These are phyloP conservation scores for Scaeva pyrastri DNA, from an alignment of 2,888 invertebrate species.

Conservation along the genomic window DNA sequence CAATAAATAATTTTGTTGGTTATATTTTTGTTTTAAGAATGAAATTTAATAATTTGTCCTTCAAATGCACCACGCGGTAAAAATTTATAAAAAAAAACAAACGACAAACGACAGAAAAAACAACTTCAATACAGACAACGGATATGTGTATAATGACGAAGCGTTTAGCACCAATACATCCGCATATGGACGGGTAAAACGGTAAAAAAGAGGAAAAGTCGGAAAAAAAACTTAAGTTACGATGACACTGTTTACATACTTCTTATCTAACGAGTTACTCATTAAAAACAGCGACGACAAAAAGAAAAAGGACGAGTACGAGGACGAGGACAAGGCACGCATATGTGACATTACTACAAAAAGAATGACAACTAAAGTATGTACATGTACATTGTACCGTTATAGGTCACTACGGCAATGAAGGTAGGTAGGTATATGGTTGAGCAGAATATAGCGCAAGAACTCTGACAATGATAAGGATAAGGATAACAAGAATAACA, in stretches of 20 bases:
- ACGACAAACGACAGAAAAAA: background rate
- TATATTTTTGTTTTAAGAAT: background rate
- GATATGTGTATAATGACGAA: conserved; percentile 28
- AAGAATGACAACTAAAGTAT: conserved; percentile 59
- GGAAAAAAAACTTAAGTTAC: conserved; percentile 19
- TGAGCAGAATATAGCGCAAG: conserved; percentile 50
- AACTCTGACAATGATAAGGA: conserved; percentile 55
- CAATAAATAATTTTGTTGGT: background rate
- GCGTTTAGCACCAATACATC: conserved; percentile 32
- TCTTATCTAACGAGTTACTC: conserved; percentile 68
- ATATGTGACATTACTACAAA: conserved; percentile 43
- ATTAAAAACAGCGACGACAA: conserved; percentile 53
- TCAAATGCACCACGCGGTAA: conserved; percentile 30
- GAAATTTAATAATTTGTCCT: conserved; percentile 22
- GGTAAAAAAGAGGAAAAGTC: background rate
- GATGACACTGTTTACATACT: conserved; percentile 70
- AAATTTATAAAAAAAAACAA: background rate
- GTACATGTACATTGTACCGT: conserved; percentile 26
- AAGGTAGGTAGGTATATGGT: conserved; percentile 19
- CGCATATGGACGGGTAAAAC: conserved; percentile 14
- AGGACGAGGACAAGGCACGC: conserved; percentile 33
- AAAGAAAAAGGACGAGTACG: background rate
- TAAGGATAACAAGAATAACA: conserved; percentile 55
- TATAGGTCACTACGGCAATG: conserved; percentile 58
- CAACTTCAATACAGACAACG: conserved; percentile 24